Percentiles rank a stretch among this genome's conserved stretches.
Conservation (phyloP, 2,113 vertebrate genomes). For the Bungarus multicinctus region DNA sequence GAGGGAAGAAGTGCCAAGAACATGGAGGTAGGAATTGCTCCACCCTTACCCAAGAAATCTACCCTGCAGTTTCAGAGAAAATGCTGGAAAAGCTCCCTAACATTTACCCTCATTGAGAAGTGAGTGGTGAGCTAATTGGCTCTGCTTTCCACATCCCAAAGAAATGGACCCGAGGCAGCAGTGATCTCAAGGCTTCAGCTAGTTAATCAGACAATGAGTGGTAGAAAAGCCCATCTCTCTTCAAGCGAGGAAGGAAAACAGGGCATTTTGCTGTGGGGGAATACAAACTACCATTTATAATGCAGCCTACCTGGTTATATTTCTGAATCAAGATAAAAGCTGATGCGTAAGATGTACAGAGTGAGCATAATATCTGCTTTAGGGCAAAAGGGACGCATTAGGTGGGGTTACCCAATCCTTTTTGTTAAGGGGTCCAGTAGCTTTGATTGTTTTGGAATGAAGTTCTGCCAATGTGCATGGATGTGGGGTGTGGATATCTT, state of each 20-base stretch:
- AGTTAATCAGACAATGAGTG: not conserved
- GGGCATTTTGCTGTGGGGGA: not conserved
- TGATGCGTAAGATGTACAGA: accelerated
- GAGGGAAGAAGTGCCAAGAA: not conserved
- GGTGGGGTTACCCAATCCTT: not conserved
- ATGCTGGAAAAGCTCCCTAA: not conserved
- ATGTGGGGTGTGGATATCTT: not conserved
- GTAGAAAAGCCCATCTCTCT: not conserved
- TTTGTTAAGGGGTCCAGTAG: not conserved
- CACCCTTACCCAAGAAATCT: not conserved
- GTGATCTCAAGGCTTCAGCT: not conserved
- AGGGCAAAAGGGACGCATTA: not conserved
- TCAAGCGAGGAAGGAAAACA: not conserved
- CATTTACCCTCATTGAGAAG: not conserved
- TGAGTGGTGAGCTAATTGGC: not conserved
- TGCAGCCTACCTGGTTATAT: conserved; percentile 21
- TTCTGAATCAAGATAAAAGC: conserved; percentile 4
- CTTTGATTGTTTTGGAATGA: not conserved
- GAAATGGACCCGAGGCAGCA: not conserved
- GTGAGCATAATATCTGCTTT: accelerated
- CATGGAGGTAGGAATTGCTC: not conserved
- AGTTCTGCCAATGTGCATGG: no score
- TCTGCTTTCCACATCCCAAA: not conserved
- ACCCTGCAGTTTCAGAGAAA: not conserved
- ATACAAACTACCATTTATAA: conserved; percentile 43